Evolutionary conservation across 2,888 invertebrate species (phyloP).

Genomic region (Ennomos fuscantarius): DNA sequence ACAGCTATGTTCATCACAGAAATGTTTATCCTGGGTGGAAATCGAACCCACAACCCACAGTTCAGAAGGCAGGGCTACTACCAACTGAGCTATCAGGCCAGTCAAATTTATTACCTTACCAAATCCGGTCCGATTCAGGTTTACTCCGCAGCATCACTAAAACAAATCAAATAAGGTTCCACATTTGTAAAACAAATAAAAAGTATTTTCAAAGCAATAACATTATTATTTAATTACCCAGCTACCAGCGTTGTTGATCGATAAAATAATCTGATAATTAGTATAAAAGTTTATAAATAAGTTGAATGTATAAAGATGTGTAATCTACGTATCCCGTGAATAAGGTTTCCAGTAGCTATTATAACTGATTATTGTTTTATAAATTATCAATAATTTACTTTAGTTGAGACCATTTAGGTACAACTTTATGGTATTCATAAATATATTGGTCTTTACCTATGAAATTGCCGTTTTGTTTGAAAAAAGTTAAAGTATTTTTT

Average conservation of each 20-base stretch:
- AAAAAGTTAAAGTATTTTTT: no score
- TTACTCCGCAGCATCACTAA: no score
- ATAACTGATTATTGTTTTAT: slow-evolving; percentile 37
- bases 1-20: no score
- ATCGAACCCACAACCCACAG: no score
- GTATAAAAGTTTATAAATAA: slow-evolving; percentile 51
- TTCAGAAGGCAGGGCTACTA: no score
- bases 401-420: neutral
- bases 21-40: no score
- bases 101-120: no score
- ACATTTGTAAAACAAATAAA: slow-evolving; percentile 26
- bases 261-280: slow-evolving; percentile 44
- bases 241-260: slow-evolving; percentile 52
- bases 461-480: no score
- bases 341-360: slow-evolving; percentile 56
- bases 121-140: no score
- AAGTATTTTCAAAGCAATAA: slow-evolving; percentile 33
- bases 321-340: slow-evolving; percentile 62
- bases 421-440: neutral
- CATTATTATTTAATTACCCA: slow-evolving; percentile 46
- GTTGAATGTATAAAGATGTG: slow-evolving; percentile 52
- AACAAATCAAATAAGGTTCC: slow-evolving; percentile 2
- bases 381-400: slow-evolving; percentile 7
- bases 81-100: no score
- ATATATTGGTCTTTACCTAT: no score